Percentiles rank a stretch among this genome's conserved stretches.
Evolutionary conservation across 2,113 vertebrate species (phyloP).

Genomic region (Centropristis striata): DNA sequence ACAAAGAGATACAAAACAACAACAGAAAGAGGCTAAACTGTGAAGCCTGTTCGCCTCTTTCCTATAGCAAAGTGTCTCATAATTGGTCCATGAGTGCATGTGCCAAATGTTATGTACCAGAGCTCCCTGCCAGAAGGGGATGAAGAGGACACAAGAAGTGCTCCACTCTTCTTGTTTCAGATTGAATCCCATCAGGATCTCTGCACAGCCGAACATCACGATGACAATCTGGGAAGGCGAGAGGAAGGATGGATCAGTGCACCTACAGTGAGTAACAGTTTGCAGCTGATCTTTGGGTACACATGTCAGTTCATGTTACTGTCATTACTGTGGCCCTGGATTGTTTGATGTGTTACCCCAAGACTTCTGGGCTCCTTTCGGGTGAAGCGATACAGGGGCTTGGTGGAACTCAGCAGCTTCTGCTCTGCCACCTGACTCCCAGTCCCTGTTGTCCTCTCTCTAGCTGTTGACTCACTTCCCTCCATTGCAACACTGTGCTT

Average conservation of each 20-base stretch:
- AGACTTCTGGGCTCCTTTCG: conserved; percentile 64
- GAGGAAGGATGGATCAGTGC: neutral
- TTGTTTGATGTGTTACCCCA: conserved; percentile 60
- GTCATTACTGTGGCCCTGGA: neutral
- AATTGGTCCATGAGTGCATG: neutral
- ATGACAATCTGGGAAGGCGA: conserved; percentile 62
- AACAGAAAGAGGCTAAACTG: no score
- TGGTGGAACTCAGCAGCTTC: conserved; percentile 22
- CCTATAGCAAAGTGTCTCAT: no score
- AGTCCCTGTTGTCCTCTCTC: conserved; percentile 5
- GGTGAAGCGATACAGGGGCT: conserved; percentile 78
- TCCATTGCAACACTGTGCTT: conserved; percentile 49
- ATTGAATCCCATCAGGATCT: conserved; percentile 67
- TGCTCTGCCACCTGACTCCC: conserved; percentile 11
- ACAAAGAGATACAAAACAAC: no score
- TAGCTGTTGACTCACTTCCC: conserved; percentile 30
- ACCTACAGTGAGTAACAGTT: neutral
- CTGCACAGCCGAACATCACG: conserved; percentile 71
- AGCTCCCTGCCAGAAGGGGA: conserved; percentile 71
- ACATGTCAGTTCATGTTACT: neutral
- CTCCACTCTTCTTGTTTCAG: fast-evolving
- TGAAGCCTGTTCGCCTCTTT: no score
- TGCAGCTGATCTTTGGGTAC: neutral
- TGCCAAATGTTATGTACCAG: conserved; percentile 59
- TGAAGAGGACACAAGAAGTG: neutral